Percentiles rank a stretch among this genome's conserved stretches.
phyloP scores from a whole-genome alignment of 1,140 invertebrate genomes.

The Mya arenaria region DNA sequence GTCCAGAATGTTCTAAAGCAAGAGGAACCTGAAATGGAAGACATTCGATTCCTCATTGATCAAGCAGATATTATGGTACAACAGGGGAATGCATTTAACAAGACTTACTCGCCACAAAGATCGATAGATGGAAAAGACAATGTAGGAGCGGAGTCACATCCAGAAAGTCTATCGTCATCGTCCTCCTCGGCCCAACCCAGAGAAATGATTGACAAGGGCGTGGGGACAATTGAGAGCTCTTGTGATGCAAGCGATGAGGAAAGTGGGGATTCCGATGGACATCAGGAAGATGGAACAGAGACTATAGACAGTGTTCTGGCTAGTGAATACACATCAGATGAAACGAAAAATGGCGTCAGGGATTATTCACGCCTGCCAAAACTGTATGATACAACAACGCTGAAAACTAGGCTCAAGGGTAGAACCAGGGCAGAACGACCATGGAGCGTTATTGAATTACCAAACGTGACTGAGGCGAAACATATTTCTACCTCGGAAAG shows the following conservation, averaged over 20 bases:
- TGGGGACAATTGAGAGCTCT: conserved; percentile 69
- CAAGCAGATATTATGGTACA: conserved; percentile 68
- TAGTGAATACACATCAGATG: conserved; percentile 63
- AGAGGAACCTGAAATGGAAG: conserved; percentile 55
- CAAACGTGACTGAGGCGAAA: conserved; percentile 81
- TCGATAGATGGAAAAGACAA: neutral
- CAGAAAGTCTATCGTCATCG: conserved; percentile 45
- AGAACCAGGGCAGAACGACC: conserved; percentile 84
- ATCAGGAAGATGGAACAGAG: conserved; percentile 65
- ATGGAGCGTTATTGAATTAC: conserved; percentile 91
- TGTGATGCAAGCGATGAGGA: conserved; percentile 96
- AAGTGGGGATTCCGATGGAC: conserved; percentile 80
- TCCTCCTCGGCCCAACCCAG: neutral
- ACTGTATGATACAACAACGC: conserved; percentile 55
- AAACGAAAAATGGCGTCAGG: conserved; percentile 33
- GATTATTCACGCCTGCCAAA: conserved; percentile 45
- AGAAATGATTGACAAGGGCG: conserved; percentile 51
- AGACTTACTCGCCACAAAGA: conserved; percentile 35
- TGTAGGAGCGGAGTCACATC: conserved; percentile 29
- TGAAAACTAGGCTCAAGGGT: conserved; percentile 59
- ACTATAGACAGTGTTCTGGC: conserved; percentile 66
- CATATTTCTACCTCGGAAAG: conserved; percentile 92
- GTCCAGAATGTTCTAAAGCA: conserved; percentile 44
- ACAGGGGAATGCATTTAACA: conserved; percentile 50
- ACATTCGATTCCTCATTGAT: conserved; percentile 68